These are phyloP conservation scores for Pitangus sulphuratus DNA, from an alignment of 2,797 vertebrate genomes.

Conservation along the genomic window DNA sequence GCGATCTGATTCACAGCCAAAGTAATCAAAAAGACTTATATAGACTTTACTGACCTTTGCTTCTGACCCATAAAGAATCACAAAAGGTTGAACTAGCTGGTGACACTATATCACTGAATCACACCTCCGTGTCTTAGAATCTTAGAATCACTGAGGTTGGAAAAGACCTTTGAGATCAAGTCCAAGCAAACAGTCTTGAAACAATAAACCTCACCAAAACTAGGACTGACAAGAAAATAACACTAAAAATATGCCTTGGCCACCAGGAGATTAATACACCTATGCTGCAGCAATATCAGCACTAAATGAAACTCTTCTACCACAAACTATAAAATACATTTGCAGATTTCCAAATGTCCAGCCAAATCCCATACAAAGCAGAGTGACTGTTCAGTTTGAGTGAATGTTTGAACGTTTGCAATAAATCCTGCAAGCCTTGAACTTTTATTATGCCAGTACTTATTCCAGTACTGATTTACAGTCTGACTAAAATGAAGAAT, in stretches of 20 bases:
- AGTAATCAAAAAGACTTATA: neutral
- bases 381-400: neutral
- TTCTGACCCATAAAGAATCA: neutral
- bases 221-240: neutral
- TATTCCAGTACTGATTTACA: neutral
- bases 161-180: neutral
- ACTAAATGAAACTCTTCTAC: neutral
- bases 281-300: neutral
- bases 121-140: fast-evolving
- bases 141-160: neutral
- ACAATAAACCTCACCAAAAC: neutral
- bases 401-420: neutral
- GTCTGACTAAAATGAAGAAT: neutral
- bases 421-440: neutral
- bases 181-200: neutral
- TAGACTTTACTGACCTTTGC: neutral
- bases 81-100: neutral
- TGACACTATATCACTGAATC: neutral
- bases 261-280: neutral
- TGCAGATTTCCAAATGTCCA: neutral
- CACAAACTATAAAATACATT: neutral
- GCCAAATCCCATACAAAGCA: neutral
- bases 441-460: neutral
- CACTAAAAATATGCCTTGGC: neutral
- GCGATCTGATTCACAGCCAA: neutral